Evolutionary conservation across 2,113 vertebrate species (phyloP).

Genomic region (Notothenia rossii): DNA sequence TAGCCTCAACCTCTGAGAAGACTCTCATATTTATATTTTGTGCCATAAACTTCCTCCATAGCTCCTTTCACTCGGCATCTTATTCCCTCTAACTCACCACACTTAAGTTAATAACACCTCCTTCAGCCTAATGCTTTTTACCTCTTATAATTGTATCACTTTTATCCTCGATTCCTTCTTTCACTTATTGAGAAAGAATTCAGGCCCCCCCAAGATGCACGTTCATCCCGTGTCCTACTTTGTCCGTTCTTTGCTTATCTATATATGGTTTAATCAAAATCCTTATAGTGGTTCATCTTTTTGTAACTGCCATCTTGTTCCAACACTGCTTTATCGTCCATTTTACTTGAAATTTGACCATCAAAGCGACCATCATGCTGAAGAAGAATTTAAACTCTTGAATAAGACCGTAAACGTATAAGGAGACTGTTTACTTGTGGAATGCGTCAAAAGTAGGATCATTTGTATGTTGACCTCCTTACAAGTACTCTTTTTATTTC

Average conservation of each 20-base stretch:
- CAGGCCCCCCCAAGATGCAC: background rate
- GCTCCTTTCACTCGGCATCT: constrained; percentile 10
- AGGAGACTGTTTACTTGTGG: too few relatives aligned
- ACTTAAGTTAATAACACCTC: constrained; percentile 35
- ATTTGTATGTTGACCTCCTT: too few relatives aligned
- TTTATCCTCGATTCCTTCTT: background rate
- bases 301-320: background rate
- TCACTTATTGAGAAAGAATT: background rate
- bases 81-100: constrained; percentile 22
- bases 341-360: too few relatives aligned
- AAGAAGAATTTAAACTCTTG: too few relatives aligned
- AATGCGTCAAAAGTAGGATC: too few relatives aligned
- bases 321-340: too few relatives aligned
- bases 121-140: constrained; percentile 32
- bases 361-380: too few relatives aligned
- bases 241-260: background rate
- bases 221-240: constrained; percentile 12
- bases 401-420: too few relatives aligned
- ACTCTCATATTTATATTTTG: constrained; percentile 58
- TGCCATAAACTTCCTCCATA: constrained; percentile 45
- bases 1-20: constrained; percentile 48
- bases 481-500: too few relatives aligned
- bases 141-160: constrained; percentile 30
- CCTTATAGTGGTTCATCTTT: background rate
- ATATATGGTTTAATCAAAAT: background rate